Evolutionary conservation across 1,140 invertebrate species (phyloP).

Genomic region (Bacillus rossius): DNA sequence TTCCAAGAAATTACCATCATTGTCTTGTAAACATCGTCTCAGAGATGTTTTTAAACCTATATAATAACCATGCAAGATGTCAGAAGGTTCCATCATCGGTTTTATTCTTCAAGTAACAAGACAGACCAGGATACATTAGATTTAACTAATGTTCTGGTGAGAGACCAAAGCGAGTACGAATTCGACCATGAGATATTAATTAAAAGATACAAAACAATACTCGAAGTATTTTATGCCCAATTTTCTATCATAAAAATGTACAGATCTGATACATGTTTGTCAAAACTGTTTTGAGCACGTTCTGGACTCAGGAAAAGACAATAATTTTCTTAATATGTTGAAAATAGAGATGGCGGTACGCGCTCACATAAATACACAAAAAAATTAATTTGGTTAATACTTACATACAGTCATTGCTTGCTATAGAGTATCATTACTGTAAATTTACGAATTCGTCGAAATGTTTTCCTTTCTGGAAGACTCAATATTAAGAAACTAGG

Average conservation of each 20-base stretch:
- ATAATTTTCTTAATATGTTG: not conserved
- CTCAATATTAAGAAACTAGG: constrained; percentile 13
- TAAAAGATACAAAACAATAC: no score
- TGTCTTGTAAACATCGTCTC: no score
- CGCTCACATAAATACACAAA: not conserved
- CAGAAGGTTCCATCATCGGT: no score
- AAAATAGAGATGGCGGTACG: constrained; percentile 5
- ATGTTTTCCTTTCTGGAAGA: constrained; percentile 11
- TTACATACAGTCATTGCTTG: constrained; percentile 12
- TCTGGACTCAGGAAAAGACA: not conserved
- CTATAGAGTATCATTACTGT: constrained; percentile 15
- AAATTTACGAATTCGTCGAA: not conserved
- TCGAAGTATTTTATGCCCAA: no score
- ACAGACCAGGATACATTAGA: no score
- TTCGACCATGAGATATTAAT: no score
- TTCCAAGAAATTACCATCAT: no score
- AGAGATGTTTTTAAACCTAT: no score
- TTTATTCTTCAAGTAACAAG: no score
- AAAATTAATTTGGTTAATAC: constrained; percentile 3
- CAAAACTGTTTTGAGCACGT: not conserved
- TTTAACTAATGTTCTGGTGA: constrained; percentile 1
- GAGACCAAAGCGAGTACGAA: no score
- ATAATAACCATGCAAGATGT: no score
- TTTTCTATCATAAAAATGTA: not conserved
- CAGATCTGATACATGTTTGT: constrained; percentile 1